phyloP scores from a whole-genome alignment of 1,140 invertebrate species.

The Stegodyphus dumicola region DNA sequence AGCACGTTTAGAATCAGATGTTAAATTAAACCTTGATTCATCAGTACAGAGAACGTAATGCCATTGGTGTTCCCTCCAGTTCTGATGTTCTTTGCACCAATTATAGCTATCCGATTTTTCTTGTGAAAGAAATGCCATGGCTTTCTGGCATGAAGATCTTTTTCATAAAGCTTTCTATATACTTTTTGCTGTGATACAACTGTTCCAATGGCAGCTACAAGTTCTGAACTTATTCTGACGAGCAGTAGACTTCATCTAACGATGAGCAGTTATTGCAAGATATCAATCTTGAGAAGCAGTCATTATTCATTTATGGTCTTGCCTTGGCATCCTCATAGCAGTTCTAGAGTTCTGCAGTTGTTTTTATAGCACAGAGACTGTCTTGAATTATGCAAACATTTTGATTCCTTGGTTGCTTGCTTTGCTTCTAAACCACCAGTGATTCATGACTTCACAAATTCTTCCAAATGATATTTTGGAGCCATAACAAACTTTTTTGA shows the following conservation, averaged over 20 bases:
- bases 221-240: not conserved
- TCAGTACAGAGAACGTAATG: not conserved
- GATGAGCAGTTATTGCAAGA: not conserved
- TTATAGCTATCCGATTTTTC: not conserved
- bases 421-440: not conserved
- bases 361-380: not conserved
- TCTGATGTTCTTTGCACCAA: slow-evolving; percentile 2
- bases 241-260: not conserved
- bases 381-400: not conserved
- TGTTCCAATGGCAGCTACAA: not conserved
- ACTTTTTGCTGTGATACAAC: not conserved
- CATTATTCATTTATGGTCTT: not conserved
- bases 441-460: not conserved
- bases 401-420: not conserved
- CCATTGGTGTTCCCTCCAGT: not conserved
- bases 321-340: not conserved
- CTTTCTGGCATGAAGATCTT: not conserved
- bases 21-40: not conserved
- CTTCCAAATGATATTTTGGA: not conserved
- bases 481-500: no score
- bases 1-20: not conserved
- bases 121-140: not conserved
- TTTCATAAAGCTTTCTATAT: not conserved
- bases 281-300: not conserved
- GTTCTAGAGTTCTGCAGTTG: not conserved